Evolutionary conservation across 2,888 invertebrate species (phyloP).

Genomic region (Morinoia aosen): DNA sequence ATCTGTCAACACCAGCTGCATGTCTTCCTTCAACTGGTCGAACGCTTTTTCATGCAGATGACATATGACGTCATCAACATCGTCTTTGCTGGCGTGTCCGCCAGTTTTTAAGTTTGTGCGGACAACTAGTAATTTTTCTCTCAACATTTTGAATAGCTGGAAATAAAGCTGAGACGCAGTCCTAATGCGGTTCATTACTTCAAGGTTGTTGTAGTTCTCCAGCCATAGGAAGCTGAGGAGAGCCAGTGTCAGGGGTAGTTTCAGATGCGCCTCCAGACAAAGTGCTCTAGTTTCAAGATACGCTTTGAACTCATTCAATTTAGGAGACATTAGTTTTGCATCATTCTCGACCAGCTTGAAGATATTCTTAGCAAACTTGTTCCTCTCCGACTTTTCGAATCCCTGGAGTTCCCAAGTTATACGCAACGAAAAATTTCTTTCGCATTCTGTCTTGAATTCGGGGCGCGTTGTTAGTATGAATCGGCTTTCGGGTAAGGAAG

Average conservation of each 20-base stretch:
- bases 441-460: neutral
- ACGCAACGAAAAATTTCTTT: neutral
- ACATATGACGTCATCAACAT: neutral
- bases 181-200: neutral
- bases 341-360: neutral
- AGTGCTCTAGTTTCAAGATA: neutral
- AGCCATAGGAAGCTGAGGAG: conserved; percentile 41
- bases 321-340: too few relatives aligned
- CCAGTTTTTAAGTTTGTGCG: neutral
- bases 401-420: neutral
- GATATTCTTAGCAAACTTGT: conserved; percentile 7
- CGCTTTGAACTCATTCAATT: neutral
- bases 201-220: neutral
- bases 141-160: conserved; percentile 25
- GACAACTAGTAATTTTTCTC: neutral
- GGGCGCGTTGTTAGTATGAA: conserved; percentile 24
- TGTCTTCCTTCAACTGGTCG: neutral
- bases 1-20: neutral
- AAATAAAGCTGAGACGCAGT: conserved; percentile 24
- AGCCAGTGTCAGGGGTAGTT: conserved; percentile 40
- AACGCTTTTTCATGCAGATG: neutral
- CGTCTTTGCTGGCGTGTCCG: too few relatives aligned
- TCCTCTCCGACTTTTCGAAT: neutral
- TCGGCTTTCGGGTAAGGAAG: neutral
- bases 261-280: neutral